Evolutionary conservation across 92 coral and sea anemone genomes (phyloP).

Genomic region (Nematostella vectensis): DNA sequence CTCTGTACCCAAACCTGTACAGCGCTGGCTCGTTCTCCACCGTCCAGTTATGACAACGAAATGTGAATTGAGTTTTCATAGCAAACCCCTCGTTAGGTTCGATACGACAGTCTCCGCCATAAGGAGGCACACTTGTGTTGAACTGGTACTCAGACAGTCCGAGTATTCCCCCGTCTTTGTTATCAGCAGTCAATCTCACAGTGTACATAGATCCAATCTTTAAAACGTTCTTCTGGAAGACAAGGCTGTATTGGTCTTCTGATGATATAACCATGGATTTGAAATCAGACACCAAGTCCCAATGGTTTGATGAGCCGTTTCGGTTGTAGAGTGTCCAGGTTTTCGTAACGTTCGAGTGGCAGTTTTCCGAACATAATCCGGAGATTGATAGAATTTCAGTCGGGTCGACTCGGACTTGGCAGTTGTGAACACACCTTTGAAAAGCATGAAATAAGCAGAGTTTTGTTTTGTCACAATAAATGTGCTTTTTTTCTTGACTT

Average conservation of each 20-base stretch:
- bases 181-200: conserved; percentile 24
- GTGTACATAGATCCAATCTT: conserved; percentile 28
- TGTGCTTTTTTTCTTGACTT: too few relatives aligned
- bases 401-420: conserved; percentile 31
- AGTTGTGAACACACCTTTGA: conserved; percentile 51
- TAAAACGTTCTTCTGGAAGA: conserved; percentile 19
- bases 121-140: conserved; percentile 37
- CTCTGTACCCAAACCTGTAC: conserved; percentile 31
- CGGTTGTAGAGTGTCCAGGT: conserved; percentile 11
- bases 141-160: conserved; percentile 42
- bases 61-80: conserved; percentile 23
- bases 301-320: background rate
- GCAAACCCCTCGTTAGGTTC: conserved; percentile 28
- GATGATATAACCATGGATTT: conserved; percentile 20
- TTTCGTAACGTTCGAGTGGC: conserved; percentile 2
- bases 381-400: conserved; percentile 32
- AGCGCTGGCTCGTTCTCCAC: conserved; percentile 23
- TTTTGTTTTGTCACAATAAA: too few relatives aligned
- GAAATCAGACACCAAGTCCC: conserved; percentile 31
- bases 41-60: conserved; percentile 41
- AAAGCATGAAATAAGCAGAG: too few relatives aligned
- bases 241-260: conserved; percentile 33
- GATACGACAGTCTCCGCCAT: conserved; percentile 29
- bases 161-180: conserved; percentile 3
- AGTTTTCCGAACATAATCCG: conserved; percentile 31